A percentile compares a stretch with the other conserved stretches of the same genome.
phyloP scores from a whole-genome alignment of 1,140 invertebrate genomes.

The Teleogryllus occipitalis region DNA sequence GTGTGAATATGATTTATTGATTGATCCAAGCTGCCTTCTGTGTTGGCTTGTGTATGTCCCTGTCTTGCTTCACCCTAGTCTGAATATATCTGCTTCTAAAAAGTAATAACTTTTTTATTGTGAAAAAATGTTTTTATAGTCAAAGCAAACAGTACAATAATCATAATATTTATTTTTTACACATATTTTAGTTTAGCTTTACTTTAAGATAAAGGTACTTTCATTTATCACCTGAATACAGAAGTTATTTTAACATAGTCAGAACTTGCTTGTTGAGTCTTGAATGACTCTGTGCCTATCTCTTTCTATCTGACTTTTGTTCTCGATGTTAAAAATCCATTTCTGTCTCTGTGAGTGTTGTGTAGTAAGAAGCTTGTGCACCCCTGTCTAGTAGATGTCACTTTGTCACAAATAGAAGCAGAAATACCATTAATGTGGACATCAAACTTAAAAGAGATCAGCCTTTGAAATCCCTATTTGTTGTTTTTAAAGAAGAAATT shows the following conservation, averaged over 20 bases:
- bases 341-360: background rate
- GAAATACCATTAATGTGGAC: background rate
- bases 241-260: background rate
- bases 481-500: background rate
- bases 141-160: conserved; percentile 13
- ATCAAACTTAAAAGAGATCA: background rate
- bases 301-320: background rate
- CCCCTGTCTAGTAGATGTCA: background rate
- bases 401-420: background rate
- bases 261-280: background rate
- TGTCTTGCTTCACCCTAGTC: background rate
- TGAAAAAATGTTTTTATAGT: conserved; percentile 12
- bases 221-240: background rate
- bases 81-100: conserved; percentile 1
- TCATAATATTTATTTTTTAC: conserved; percentile 9
- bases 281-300: background rate
- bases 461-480: background rate
- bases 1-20: background rate
- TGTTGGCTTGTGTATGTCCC: conserved; percentile 3
- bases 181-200: conserved; percentile 6
- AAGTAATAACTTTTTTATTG: conserved; percentile 6
- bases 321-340: background rate
- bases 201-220: conserved; percentile 4
- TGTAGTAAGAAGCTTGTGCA: background rate
- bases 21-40: background rate